Evolutionary conservation across 2,888 invertebrate species (phyloP).

Genomic region (Epinotia demarniana): DNA sequence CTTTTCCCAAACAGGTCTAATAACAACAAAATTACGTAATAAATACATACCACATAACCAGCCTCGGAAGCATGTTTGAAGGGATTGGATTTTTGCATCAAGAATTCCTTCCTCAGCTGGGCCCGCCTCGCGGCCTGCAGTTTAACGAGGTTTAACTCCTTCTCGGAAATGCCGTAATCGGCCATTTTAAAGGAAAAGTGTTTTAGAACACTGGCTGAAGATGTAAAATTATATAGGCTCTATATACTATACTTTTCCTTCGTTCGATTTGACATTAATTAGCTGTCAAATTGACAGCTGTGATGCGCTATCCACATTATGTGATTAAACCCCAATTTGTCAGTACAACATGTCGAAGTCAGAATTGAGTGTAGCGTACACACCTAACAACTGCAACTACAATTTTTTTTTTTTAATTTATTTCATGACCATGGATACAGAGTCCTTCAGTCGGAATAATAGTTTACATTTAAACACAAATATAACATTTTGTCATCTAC

Average conservation of each 20-base stretch:
- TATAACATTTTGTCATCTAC: too few relatives aligned
- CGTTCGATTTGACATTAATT: slow-evolving; percentile 29
- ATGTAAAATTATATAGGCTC: not conserved
- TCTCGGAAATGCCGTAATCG: slow-evolving; percentile 72
- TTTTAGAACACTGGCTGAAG: slow-evolving; percentile 43
- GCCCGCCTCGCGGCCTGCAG: slow-evolving; percentile 81
- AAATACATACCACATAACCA: slow-evolving; percentile 85
- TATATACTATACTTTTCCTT: not conserved
- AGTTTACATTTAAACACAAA: too few relatives aligned
- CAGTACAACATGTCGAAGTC: too few relatives aligned
- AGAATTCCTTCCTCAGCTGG: slow-evolving; percentile 84
- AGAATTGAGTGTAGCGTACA: too few relatives aligned
- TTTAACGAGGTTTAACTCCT: slow-evolving; percentile 69
- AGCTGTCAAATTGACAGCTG: slow-evolving; percentile 18
- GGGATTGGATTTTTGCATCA: slow-evolving; percentile 87
- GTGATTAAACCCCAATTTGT: too few relatives aligned
- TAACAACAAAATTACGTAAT: slow-evolving; percentile 51
- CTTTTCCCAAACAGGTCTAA: slow-evolving; percentile 8
- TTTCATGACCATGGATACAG: too few relatives aligned
- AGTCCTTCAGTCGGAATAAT: too few relatives aligned
- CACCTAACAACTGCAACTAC: too few relatives aligned
- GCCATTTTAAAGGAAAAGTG: slow-evolving; percentile 61
- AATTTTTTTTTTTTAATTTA: too few relatives aligned
- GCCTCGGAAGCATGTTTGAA: slow-evolving; percentile 84
- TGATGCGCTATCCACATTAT: too few relatives aligned